Percentiles rank a stretch among this genome's conserved stretches.
Conservation (phyloP, 1,140 invertebrate species). For the Pseudobourletiella spinata region DNA sequence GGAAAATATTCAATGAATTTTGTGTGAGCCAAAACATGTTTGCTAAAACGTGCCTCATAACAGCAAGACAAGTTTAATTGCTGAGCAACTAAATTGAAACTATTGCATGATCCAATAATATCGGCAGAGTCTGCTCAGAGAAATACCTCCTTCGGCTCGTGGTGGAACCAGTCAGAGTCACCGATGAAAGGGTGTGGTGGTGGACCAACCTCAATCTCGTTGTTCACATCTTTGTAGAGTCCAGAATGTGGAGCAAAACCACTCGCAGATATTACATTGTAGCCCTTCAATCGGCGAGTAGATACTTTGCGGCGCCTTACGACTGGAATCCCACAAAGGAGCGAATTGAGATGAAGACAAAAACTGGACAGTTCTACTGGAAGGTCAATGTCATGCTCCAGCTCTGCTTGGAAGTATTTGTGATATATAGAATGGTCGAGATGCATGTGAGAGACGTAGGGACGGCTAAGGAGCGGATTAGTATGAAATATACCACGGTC, state of each 20-base stretch:
- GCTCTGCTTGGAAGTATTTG: not conserved
- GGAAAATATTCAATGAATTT: no score
- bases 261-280: not conserved
- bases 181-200: no score
- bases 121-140: no score
- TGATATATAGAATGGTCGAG: not conserved
- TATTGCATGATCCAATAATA: no score
- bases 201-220: no score
- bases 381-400: not conserved
- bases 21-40: no score
- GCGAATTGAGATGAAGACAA: not conserved
- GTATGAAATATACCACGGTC: not conserved
- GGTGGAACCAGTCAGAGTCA: no score
- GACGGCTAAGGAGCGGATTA: not conserved
- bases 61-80: no score
- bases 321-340: not conserved
- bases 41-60: no score
- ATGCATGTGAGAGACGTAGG: not conserved
- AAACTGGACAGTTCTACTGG: not conserved
- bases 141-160: no score
- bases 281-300: not conserved
- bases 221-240: no score
- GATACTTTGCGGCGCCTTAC: not conserved
- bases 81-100: no score
- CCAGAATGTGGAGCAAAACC: not conserved